Evolutionary conservation across 2,888 invertebrate species (phyloP).

Genomic region (Timandra comae): DNA sequence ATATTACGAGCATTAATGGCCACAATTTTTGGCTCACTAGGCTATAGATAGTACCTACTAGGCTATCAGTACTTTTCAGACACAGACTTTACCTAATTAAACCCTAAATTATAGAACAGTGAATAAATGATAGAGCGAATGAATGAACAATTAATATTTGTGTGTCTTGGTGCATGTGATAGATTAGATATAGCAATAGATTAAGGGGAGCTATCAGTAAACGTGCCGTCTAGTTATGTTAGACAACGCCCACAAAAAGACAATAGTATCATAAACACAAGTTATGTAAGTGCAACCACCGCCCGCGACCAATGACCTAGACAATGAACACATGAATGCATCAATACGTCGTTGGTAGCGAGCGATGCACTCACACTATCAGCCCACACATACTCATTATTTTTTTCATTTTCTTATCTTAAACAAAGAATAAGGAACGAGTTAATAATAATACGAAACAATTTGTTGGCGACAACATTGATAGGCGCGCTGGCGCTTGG

Average conservation of each 20-base stretch:
- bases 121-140: too few species aligned
- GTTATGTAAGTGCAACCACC: slow-evolving; percentile 61
- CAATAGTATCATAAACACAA: slow-evolving; percentile 40
- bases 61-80: too few species aligned
- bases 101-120: too few species aligned
- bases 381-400: slow-evolving; percentile 60
- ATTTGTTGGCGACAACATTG: slow-evolving; percentile 23
- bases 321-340: slow-evolving; percentile 53
- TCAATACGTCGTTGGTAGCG: slow-evolving; percentile 62
- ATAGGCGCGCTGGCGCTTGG: slow-evolving; percentile 18
- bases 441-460: slow-evolving; percentile 24
- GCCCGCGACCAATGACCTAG: slow-evolving; percentile 59
- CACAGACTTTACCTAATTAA: too few species aligned
- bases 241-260: slow-evolving; percentile 42
- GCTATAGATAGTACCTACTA: too few species aligned
- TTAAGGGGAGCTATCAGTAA: too few species aligned
- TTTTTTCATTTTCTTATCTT: slow-evolving; percentile 46
- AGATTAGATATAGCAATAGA: too few species aligned
- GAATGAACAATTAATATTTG: too few species aligned
- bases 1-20: too few species aligned
- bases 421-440: slow-evolving; percentile 43
- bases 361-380: slow-evolving; percentile 63
- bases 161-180: too few species aligned
- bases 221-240: slow-evolving; percentile 11
- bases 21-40: too few species aligned